A percentile compares a stretch with the other conserved stretches of the same genome.
Evolutionary conservation across 2,113 vertebrate genomes (phyloP).

Genomic region (Formicarius rufipectus): DNA sequence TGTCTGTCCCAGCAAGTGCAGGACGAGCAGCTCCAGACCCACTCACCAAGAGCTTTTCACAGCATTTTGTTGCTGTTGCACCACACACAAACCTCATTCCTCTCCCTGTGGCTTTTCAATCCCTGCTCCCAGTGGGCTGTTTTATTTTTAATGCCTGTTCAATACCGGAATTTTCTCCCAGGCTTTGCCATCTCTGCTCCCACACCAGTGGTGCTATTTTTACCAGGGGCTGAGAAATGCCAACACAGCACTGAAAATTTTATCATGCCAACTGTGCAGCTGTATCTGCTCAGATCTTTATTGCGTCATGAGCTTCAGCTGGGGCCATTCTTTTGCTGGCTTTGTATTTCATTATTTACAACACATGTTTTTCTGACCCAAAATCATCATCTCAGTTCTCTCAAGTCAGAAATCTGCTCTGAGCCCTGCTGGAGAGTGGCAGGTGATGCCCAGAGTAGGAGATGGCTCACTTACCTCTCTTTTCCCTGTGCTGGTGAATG

Average conservation of each 20-base stretch:
- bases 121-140: background rate
- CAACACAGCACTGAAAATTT: background rate
- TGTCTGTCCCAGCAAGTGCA: background rate
- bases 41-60: background rate
- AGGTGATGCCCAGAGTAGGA: background rate
- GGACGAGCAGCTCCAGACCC: accelerated
- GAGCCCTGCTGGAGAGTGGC: background rate
- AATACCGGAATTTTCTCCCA: background rate
- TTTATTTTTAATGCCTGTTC: background rate
- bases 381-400: background rate
- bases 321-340: background rate
- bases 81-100: background rate
- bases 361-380: background rate
- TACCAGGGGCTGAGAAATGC: conserved; percentile 11
- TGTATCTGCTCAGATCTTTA: background rate
- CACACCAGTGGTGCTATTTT: background rate
- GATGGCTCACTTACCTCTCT: background rate
- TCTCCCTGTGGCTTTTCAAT: background rate
- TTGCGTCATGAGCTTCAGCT: background rate
- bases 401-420: background rate
- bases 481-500: background rate
- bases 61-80: background rate
- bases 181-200: background rate
- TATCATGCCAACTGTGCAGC: conserved; percentile 3
- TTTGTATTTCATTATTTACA: conserved; percentile 36